Percentiles rank a stretch among this genome's conserved stretches.
Evolutionary conservation across 2,888 invertebrate genomes (phyloP).

Genomic region (Mactromeris polynyma): DNA sequence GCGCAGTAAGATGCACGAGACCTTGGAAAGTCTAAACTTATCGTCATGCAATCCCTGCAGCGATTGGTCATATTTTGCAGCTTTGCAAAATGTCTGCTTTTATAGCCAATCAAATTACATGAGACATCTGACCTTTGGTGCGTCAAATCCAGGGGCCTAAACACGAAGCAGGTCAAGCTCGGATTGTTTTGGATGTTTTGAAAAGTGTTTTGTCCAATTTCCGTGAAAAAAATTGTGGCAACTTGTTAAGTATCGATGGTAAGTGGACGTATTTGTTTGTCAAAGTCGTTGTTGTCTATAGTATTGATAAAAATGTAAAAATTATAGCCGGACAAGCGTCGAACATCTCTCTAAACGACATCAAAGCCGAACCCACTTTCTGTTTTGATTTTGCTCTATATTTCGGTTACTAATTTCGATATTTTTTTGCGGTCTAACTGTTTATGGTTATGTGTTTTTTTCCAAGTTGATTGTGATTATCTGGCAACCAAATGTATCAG

Average conservation of each 20-base stretch:
- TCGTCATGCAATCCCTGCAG: slow-evolving; percentile 42
- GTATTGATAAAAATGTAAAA: background rate
- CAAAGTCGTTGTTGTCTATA: background rate
- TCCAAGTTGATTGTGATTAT: too few species aligned
- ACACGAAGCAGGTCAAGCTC: slow-evolving; percentile 67
- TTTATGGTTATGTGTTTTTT: too few species aligned
- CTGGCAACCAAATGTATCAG: too few species aligned
- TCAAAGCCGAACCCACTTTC: background rate
- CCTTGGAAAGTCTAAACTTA: slow-evolving; percentile 67
- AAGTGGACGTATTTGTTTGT: background rate
- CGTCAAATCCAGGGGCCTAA: slow-evolving; percentile 76
- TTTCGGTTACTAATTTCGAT: background rate
- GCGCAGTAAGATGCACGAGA: slow-evolving; percentile 59
- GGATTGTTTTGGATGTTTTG: slow-evolving; percentile 61
- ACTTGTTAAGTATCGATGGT: background rate
- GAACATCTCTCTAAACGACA: background rate
- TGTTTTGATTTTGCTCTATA: background rate
- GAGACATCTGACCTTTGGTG: slow-evolving; percentile 70
- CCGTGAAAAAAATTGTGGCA: slow-evolving; percentile 15
- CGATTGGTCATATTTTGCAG: slow-evolving; percentile 71
- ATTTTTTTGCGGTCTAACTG: background rate
- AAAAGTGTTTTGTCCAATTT: slow-evolving; percentile 27
- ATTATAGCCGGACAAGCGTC: background rate
- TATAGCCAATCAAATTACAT: slow-evolving; percentile 71
- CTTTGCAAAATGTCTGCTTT: slow-evolving; percentile 55